Evolutionary conservation across 2,888 invertebrate genomes (phyloP).

Genomic region (Erebia ligea): DNA sequence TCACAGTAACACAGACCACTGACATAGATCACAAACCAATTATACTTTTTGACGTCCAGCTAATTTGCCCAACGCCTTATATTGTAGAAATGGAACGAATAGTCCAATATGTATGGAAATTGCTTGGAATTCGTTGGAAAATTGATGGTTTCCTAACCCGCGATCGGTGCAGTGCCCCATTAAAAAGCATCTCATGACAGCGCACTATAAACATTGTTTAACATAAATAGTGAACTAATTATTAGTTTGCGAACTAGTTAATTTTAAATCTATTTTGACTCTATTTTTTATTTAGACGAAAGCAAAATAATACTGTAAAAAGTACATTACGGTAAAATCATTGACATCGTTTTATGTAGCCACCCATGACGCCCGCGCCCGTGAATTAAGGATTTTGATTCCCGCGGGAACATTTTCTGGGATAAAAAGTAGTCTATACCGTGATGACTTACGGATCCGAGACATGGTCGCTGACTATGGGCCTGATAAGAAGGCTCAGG

Average conservation of each 20-base stretch:
- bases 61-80: conserved; percentile 32
- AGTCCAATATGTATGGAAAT: conserved; percentile 41
- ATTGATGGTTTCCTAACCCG: conserved; percentile 31
- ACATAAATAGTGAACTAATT: conserved; percentile 23
- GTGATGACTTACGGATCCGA: no score
- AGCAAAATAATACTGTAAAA: no score
- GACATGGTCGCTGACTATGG: no score
- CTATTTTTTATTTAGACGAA: background rate
- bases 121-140: conserved; percentile 26
- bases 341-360: no score
- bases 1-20: conserved; percentile 5
- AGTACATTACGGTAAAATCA: no score
- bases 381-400: no score
- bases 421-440: no score
- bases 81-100: conserved; percentile 25
- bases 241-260: conserved; percentile 12
- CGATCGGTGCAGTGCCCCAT: conserved; percentile 13
- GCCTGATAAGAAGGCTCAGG: no score
- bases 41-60: conserved; percentile 32
- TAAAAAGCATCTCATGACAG: conserved; percentile 28
- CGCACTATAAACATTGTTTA: conserved; percentile 31
- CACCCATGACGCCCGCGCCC: no score
- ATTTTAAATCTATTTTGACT: background rate
- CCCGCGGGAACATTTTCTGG: no score
- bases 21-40: conserved; percentile 34